These are phyloP conservation scores for Canis aureus DNA, from an alignment of 2,113 vertebrate genomes.

Conservation along the genomic window DNA sequence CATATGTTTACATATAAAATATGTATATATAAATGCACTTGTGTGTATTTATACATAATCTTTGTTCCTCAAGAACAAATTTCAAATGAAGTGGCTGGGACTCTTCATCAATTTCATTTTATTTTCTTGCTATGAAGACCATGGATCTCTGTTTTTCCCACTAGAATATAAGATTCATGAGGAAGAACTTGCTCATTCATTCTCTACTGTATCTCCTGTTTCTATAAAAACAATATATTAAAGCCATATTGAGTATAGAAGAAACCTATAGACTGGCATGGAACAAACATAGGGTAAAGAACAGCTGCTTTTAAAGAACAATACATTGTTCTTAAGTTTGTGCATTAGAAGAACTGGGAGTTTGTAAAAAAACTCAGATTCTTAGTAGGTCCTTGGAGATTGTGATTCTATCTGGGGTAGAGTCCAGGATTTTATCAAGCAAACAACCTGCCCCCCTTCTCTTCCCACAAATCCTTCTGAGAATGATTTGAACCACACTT, in stretches of 20 bases:
- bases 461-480: neutral
- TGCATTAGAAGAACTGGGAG: neutral
- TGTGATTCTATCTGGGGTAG: neutral
- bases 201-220: neutral
- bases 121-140: neutral
- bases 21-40: neutral
- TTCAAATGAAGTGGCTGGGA: neutral
- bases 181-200: neutral
- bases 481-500: neutral
- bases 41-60: neutral
- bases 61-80: neutral
- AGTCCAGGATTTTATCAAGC: neutral
- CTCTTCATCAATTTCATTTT: slow-evolving; percentile 1
- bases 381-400: neutral
- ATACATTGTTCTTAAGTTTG: neutral
- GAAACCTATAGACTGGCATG: neutral
- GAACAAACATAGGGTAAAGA: neutral
- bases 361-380: neutral
- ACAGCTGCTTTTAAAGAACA: neutral
- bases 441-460: rapidly evolving
- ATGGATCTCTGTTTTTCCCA: neutral
- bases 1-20: neutral
- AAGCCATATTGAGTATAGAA: neutral
- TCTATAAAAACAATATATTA: neutral
- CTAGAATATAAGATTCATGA: slow-evolving; percentile 1